Conservation (phyloP, 2,797 vertebrate species). For the Tenualosa ilisha region DNA sequence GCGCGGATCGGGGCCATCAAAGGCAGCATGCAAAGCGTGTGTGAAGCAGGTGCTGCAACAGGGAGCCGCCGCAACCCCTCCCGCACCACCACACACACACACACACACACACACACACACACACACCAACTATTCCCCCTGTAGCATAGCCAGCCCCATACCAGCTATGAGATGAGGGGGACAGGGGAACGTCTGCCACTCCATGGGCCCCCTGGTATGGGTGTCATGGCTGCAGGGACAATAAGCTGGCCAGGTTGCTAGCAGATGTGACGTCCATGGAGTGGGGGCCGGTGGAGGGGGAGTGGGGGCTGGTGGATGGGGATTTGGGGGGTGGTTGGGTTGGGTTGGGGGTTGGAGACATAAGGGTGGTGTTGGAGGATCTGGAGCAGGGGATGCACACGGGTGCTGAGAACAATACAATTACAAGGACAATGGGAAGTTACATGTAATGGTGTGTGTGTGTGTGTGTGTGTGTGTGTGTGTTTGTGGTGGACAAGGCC, state of each 20-base stretch:
- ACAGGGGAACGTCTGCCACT: constrained; percentile 64
- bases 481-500: background rate
- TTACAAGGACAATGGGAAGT: constrained; percentile 55
- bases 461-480: constrained; percentile 32
- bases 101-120: too few species aligned
- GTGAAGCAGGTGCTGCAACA: constrained; percentile 71
- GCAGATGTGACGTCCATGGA: background rate
- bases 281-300: background rate
- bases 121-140: background rate
- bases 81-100: too few species aligned
- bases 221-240: constrained; percentile 64
- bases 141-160: background rate
- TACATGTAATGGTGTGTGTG: constrained; percentile 30
- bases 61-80: constrained; percentile 43
- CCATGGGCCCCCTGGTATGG: constrained; percentile 65
- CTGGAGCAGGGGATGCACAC: constrained; percentile 48
- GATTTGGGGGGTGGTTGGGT: background rate
- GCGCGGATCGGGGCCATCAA: constrained; percentile 53
- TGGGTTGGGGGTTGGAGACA: background rate
- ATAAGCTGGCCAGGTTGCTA: constrained; percentile 52
- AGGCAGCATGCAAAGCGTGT: constrained; percentile 61
- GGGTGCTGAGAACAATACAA: constrained; percentile 57
- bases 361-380: constrained; percentile 39
- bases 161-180: background rate
- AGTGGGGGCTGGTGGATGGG: constrained; percentile 20